Conservation (phyloP, 1,140 invertebrate genomes). For the Brachionus rubens region DNA sequence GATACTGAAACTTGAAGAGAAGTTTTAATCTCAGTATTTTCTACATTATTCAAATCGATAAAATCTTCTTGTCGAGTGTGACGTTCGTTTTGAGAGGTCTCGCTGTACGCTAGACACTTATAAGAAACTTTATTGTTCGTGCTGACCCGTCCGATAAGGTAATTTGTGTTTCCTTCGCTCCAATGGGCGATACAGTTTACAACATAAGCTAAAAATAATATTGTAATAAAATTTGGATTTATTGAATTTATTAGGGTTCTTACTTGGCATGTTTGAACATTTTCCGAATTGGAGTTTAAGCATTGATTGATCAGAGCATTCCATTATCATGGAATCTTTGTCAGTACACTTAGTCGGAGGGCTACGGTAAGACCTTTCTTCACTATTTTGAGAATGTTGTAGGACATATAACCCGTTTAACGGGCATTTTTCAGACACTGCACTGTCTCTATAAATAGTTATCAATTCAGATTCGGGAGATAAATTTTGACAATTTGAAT, state of each 20-base stretch:
- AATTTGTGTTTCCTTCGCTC: conserved; percentile 27
- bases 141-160: conserved; percentile 18
- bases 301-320: conserved; percentile 41
- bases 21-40: neutral
- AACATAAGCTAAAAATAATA: conserved; percentile 10
- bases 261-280: conserved; percentile 42
- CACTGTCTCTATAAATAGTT: conserved; percentile 6
- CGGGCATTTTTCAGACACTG: conserved; percentile 12
- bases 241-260: neutral
- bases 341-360: neutral
- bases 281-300: conserved; percentile 35
- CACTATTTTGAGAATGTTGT: neutral
- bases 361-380: neutral
- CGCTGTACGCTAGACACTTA: conserved; percentile 19
- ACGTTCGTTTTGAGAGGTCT: neutral
- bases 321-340: conserved; percentile 8
- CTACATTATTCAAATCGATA: neutral
- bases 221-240: neutral
- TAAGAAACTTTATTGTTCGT: neutral
- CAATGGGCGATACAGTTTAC: conserved; percentile 39
- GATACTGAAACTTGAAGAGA: conserved; percentile 7
- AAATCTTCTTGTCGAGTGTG: neutral
- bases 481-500: conserved; percentile 40
- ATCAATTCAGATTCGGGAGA: conserved; percentile 42
- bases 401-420: conserved; percentile 18